Evolutionary conservation across 2,888 invertebrate genomes (phyloP).

Genomic region (Limnephilus marmoratus): DNA sequence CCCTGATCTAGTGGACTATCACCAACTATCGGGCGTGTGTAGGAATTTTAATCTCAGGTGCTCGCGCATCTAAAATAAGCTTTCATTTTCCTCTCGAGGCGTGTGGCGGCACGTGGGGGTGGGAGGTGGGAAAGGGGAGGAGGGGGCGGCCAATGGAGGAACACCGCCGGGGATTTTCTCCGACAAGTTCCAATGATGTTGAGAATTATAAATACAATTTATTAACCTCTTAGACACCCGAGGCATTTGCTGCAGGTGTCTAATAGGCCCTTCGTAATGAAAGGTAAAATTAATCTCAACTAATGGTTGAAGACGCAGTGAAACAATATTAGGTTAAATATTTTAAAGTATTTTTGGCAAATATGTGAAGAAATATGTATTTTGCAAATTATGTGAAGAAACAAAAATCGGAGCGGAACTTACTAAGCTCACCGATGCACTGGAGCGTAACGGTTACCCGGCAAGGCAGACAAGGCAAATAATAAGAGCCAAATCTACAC

Average conservation of each 20-base stretch:
- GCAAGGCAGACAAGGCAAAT: no score
- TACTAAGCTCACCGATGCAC: no score
- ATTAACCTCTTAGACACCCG: background rate
- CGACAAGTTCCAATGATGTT: background rate
- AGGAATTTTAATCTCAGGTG: slow-evolving; percentile 9
- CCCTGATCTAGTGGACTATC: background rate
- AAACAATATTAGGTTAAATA: no score
- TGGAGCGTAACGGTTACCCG: no score
- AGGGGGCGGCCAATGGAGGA: background rate
- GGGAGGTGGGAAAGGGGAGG: no score
- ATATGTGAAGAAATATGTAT: no score
- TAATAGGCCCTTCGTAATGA: background rate
- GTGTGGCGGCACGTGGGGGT: background rate
- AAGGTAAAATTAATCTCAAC: background rate
- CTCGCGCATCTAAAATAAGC: background rate
- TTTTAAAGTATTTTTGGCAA: no score
- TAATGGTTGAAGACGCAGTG: no score
- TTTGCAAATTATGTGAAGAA: no score
- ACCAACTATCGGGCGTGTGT: background rate
- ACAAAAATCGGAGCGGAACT: no score
- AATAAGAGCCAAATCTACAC: no score
- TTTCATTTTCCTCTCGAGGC: slow-evolving; percentile 38
- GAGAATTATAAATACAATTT: background rate
- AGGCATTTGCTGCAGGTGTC: background rate
- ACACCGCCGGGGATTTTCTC: background rate